phyloP scores from a whole-genome alignment of 2,113 vertebrate genomes.

The Anguilla japonica region DNA sequence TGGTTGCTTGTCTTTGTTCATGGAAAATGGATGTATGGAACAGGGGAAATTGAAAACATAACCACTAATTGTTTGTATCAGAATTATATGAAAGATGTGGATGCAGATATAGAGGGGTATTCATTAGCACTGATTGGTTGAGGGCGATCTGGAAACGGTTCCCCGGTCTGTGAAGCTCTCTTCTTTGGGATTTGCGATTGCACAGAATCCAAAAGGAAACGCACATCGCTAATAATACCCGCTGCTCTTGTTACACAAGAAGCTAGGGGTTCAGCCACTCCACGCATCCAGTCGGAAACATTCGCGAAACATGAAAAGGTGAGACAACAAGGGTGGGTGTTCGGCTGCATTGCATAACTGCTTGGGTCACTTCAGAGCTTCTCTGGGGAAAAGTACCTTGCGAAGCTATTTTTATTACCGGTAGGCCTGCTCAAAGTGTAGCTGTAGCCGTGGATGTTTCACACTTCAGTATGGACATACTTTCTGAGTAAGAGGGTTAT shows the following conservation, averaged over 20 bases:
- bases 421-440: background rate
- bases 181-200: background rate
- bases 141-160: background rate
- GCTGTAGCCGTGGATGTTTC: background rate
- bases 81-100: too few relatives aligned
- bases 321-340: background rate
- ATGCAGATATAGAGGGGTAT: background rate
- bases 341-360: background rate
- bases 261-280: background rate
- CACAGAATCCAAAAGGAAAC: background rate
- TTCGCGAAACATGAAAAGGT: background rate
- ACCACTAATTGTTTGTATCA: too few relatives aligned
- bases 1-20: too few relatives aligned
- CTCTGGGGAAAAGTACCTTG: background rate
- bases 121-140: background rate
- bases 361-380: background rate
- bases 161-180: background rate
- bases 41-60: too few relatives aligned
- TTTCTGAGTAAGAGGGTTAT: background rate
- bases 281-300: background rate
- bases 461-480: background rate
- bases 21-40: too few relatives aligned
- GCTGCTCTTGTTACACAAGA: background rate
- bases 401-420: background rate
- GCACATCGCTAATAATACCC: background rate